phyloP scores from a whole-genome alignment of 1,140 invertebrate genomes.

The Habropoda laboriosa region DNA sequence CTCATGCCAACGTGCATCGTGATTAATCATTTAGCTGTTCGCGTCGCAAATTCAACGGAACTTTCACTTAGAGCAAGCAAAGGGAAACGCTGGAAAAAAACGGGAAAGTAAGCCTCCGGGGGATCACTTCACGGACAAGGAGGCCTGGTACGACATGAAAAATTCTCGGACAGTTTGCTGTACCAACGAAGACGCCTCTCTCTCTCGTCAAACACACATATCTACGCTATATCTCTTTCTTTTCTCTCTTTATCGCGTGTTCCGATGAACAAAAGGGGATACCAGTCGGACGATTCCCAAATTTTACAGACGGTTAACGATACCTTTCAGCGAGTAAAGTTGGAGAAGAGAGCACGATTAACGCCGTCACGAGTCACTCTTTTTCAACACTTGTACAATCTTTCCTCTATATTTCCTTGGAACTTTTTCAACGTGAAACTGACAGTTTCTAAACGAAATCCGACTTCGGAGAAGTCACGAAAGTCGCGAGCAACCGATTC shows the following conservation, averaged over 20 bases:
- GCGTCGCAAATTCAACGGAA: constrained; percentile 9
- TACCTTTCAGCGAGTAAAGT: too few species aligned
- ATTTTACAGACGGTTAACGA: too few species aligned
- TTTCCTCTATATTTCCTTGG: too few species aligned
- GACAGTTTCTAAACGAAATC: too few species aligned
- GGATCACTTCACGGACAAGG: constrained; percentile 8
- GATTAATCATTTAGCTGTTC: constrained; percentile 30
- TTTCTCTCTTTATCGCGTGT: too few species aligned
- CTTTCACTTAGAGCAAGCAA: background rate
- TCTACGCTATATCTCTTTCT: background rate
- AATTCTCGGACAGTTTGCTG: background rate
- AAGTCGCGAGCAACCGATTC: background rate
- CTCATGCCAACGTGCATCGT: constrained; percentile 77
- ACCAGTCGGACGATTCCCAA: too few species aligned
- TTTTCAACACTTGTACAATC: too few species aligned
- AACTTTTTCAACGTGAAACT: too few species aligned
- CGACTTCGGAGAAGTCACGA: too few species aligned
- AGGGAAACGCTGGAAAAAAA: background rate
- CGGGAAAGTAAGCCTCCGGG: background rate
- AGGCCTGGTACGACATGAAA: background rate
- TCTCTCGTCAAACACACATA: background rate
- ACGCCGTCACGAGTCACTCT: too few species aligned
- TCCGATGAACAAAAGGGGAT: too few species aligned
- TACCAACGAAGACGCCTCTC: background rate
- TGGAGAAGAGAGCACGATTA: too few species aligned